Evolutionary conservation across 1,140 invertebrate genomes (phyloP).

Genomic region (Andrena cerasifolii): DNA sequence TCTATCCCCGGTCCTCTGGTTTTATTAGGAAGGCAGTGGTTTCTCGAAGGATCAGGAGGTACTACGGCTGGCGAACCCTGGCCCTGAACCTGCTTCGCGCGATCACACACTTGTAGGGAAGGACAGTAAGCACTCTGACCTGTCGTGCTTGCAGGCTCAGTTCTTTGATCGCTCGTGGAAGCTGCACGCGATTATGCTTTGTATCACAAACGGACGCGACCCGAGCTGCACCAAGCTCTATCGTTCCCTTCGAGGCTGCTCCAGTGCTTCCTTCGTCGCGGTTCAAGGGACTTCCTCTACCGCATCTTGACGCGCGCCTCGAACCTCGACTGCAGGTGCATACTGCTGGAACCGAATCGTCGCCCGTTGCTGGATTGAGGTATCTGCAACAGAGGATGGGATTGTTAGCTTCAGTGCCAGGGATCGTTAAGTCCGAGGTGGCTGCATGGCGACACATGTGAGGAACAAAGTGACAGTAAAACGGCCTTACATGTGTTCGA

Average conservation of each 20-base stretch:
- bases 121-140: background rate
- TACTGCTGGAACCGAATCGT: constrained; percentile 27
- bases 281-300: constrained; percentile 30
- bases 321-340: constrained; percentile 52
- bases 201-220: background rate
- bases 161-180: background rate
- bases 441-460: too few relatives aligned
- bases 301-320: constrained; percentile 60
- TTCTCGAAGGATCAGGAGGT: background rate
- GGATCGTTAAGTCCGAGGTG: too few relatives aligned
- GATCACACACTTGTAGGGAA: background rate
- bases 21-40: constrained; percentile 27
- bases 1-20: too few relatives aligned
- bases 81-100: background rate
- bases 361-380: constrained; percentile 56
- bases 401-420: background rate
- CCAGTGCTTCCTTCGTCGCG: background rate
- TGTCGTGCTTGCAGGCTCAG: background rate
- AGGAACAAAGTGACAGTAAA: too few relatives aligned
- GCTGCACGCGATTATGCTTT: constrained; percentile 6
- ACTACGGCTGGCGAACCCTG: background rate
- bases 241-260: background rate
- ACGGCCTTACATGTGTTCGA: too few relatives aligned
- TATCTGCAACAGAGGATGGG: constrained; percentile 69
- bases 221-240: background rate